A percentile compares a stretch with the other conserved stretches of the same genome.
phyloP scores from a whole-genome alignment of 2,797 vertebrate genomes.

The Mormyrus proboscirostris region DNA sequence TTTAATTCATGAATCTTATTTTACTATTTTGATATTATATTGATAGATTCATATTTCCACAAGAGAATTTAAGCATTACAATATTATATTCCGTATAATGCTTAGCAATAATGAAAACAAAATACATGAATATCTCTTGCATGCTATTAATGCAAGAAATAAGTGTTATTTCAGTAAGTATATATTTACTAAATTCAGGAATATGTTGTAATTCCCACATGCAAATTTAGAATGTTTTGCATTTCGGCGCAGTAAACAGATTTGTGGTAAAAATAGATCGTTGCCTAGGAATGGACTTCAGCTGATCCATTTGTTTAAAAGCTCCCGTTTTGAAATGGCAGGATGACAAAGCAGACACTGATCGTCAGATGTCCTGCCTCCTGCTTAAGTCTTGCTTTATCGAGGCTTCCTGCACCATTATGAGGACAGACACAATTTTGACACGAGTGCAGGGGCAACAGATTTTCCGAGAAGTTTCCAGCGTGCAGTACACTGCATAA shows the following conservation, averaged over 20 bases:
- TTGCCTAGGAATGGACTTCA: constrained; percentile 7
- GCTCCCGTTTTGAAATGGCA: background rate
- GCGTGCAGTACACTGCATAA: background rate
- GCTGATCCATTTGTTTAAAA: constrained; percentile 6
- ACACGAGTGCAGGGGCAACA: background rate
- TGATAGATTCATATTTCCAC: background rate
- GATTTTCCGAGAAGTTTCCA: background rate
- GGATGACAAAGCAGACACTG: background rate
- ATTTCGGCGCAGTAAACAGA: background rate
- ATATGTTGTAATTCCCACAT: constrained; percentile 13
- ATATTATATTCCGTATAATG: background rate
- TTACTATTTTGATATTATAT: background rate
- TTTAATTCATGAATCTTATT: background rate
- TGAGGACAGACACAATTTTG: background rate
- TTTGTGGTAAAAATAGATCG: background rate
- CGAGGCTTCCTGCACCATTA: background rate
- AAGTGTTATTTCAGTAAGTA: constrained; percentile 2
- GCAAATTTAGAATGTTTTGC: constrained; percentile 5
- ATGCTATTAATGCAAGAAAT: background rate
- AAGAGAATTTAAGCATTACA: background rate
- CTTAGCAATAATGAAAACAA: background rate
- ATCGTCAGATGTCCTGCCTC: background rate
- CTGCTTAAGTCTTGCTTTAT: background rate
- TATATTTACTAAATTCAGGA: constrained; percentile 7
- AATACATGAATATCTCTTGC: background rate